Evolutionary conservation across 2,113 vertebrate genomes (phyloP).

Genomic region (Uropsilus gracilis): DNA sequence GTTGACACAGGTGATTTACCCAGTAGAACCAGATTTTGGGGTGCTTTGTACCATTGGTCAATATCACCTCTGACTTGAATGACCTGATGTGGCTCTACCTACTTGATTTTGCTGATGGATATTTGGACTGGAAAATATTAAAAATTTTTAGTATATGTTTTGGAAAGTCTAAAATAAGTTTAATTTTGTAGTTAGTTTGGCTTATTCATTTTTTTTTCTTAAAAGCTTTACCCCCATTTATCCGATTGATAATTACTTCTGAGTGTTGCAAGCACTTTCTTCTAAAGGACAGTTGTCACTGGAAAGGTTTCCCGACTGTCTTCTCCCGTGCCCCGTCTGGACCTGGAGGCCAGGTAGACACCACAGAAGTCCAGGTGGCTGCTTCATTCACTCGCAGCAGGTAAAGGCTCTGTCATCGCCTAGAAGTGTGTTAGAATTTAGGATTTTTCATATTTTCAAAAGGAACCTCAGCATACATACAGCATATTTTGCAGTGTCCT

Average conservation of each 20-base stretch:
- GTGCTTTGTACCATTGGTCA: too few species aligned
- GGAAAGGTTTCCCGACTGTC: too few species aligned
- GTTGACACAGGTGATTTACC: rapidly evolving
- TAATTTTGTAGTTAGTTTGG: neutral
- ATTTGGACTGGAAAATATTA: rapidly evolving
- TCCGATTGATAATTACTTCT: neutral
- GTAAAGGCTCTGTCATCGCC: too few species aligned
- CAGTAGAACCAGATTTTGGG: neutral
- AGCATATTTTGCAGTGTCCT: neutral
- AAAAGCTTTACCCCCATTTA: neutral
- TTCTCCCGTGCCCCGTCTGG: too few species aligned
- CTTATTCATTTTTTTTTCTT: neutral
- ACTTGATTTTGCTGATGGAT: neutral
- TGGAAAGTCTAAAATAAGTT: neutral
- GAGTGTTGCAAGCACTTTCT: neutral
- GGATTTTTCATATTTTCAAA: neutral
- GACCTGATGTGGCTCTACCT: too few species aligned
- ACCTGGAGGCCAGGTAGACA: neutral
- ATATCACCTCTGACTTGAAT: neutral
- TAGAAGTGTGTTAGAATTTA: neutral
- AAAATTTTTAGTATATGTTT: neutral
- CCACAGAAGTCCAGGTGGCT: rapidly evolving
- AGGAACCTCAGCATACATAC: neutral
- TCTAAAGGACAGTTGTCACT: neutral
- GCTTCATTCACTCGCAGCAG: neutral